Evolutionary conservation across 2,888 invertebrate genomes (phyloP).

Genomic region (Epirrhoe alternata): DNA sequence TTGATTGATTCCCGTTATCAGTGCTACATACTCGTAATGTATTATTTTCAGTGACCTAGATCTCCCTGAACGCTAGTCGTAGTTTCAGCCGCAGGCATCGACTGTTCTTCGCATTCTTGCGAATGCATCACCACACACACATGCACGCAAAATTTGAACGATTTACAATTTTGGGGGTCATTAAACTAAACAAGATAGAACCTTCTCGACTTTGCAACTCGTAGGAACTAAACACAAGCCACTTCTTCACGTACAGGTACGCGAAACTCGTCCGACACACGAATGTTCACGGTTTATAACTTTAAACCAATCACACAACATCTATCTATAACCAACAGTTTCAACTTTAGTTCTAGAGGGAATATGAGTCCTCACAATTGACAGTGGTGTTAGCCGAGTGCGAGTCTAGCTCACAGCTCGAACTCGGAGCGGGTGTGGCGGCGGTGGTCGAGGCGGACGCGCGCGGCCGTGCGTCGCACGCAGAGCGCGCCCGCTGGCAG

Average conservation of each 20-base stretch:
- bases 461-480: conserved; percentile 61
- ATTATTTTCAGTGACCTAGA: conserved; percentile 30
- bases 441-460: conserved; percentile 76
- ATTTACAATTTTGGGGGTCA: conserved; percentile 37
- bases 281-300: conserved; percentile 55
- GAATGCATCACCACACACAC: conserved; percentile 28
- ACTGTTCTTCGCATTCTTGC: conserved; percentile 23
- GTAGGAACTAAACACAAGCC: conserved; percentile 84
- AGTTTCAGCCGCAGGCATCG: conserved; percentile 22
- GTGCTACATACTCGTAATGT: conserved; percentile 39
- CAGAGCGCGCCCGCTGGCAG: conserved; percentile 55
- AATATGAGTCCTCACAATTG: conserved; percentile 59
- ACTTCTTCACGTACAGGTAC: conserved; percentile 59
- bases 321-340: conserved; percentile 29
- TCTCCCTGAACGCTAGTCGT: conserved; percentile 23
- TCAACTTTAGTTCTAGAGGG: conserved; percentile 58
- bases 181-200: conserved; percentile 52
- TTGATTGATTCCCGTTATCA: conserved; percentile 46
- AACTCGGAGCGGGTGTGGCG: conserved; percentile 83
- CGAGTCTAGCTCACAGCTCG: conserved; percentile 67
- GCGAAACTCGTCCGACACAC: conserved; percentile 57
- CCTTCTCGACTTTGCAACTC: conserved; percentile 64
- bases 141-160: conserved; percentile 23
- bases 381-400: conserved; percentile 50
- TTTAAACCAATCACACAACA: conserved; percentile 42